Evolutionary conservation across 2,888 invertebrate genomes (phyloP).

Genomic region (Phyllotreta striolata): DNA sequence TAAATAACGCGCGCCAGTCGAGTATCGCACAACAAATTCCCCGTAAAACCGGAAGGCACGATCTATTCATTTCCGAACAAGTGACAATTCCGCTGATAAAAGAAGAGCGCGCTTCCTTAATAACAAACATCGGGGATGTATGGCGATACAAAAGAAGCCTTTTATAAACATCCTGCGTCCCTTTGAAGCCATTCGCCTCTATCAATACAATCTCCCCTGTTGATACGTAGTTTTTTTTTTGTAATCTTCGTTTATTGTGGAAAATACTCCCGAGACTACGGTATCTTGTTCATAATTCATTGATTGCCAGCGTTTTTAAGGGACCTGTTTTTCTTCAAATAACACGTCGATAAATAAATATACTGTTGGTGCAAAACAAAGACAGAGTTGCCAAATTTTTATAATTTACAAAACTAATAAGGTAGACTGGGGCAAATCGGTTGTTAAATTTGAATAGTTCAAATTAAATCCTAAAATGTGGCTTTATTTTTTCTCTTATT

Average conservation of each 20-base stretch:
- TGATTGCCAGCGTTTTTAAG: not conserved
- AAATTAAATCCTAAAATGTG: too few species aligned
- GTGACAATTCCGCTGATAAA: slow-evolving; percentile 23
- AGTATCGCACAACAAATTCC: not conserved
- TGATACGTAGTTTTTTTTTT: slow-evolving; percentile 93
- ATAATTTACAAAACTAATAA: too few species aligned
- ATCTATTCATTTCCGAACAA: slow-evolving; percentile 23
- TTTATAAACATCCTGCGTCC: slow-evolving; percentile 94
- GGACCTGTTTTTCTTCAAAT: not conserved
- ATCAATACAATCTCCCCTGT: slow-evolving; percentile 94
- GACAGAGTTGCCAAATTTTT: too few species aligned
- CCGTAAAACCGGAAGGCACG: slow-evolving; percentile 10
- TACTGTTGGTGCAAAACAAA: not conserved
- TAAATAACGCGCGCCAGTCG: too few species aligned
- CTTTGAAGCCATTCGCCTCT: slow-evolving; percentile 91
- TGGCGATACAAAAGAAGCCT: slow-evolving; percentile 85
- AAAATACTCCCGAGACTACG: slow-evolving; percentile 12
- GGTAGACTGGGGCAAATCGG: too few species aligned
- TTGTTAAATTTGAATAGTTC: too few species aligned
- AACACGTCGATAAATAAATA: not conserved
- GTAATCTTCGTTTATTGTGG: slow-evolving; percentile 69
- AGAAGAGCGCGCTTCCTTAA: slow-evolving; percentile 72
- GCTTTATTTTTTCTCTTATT: too few species aligned
- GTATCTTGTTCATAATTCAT: slow-evolving; percentile 16
- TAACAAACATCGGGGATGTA: slow-evolving; percentile 95